Conservation (phyloP, 2,113 vertebrate species). For the Saimiri boliviensis region DNA sequence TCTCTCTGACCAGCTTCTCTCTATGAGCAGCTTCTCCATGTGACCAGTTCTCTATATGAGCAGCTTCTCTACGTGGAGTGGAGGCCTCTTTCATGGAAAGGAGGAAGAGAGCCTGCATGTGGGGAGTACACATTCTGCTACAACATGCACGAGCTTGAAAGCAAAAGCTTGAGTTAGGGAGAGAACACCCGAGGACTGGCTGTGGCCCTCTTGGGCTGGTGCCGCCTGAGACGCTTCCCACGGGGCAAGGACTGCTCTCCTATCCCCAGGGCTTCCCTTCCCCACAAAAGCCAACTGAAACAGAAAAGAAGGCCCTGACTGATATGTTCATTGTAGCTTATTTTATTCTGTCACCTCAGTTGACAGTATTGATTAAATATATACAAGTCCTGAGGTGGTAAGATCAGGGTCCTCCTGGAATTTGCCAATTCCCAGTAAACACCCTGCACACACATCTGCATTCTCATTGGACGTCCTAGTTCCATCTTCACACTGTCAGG, state of each 20-base stretch:
- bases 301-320: not conserved
- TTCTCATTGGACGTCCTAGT: not conserved
- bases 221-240: accelerated
- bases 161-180: not conserved
- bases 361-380: not conserved
- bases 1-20: too few species aligned
- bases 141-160: not conserved
- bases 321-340: not conserved
- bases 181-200: not conserved
- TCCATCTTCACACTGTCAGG: not conserved
- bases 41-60: too few species aligned
- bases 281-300: not conserved
- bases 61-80: too few species aligned
- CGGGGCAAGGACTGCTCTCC: not conserved
- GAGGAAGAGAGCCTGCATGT: accelerated
- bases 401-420: not conserved
- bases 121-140: not conserved
- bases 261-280: not conserved
- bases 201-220: accelerated
- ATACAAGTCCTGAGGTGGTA: not conserved
- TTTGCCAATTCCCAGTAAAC: not conserved
- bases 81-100: not conserved
- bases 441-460: accelerated
- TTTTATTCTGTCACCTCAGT: not conserved
- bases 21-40: accelerated